phyloP scores from a whole-genome alignment of 1,140 invertebrate species.

The Nephila pilipes region DNA sequence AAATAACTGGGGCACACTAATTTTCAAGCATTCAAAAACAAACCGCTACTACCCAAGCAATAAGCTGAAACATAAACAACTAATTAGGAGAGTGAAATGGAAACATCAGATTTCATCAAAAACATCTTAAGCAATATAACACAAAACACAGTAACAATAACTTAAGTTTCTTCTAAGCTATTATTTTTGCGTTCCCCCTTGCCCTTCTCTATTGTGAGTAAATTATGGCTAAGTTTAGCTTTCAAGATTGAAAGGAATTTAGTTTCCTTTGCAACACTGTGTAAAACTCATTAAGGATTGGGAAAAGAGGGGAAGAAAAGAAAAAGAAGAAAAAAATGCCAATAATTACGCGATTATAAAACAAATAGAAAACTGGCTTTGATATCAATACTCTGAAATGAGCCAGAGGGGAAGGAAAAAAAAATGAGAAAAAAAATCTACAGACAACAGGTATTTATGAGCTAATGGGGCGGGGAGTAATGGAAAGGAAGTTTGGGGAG shows the following conservation, averaged over 20 bases:
- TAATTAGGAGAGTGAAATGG: no score
- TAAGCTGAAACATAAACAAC: no score
- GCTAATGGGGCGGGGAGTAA: neutral
- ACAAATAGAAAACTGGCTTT: conserved; percentile 51
- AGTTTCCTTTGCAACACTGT: neutral
- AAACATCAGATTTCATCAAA: no score
- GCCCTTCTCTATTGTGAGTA: neutral
- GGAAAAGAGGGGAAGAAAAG: neutral
- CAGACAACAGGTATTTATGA: conserved; percentile 20
- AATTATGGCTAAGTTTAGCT: neutral
- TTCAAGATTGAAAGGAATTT: neutral
- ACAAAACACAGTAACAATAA: neutral
- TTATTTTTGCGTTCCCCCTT: neutral
- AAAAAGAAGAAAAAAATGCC: neutral
- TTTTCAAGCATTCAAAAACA: no score
- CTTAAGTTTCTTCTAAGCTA: neutral
- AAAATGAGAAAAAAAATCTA: neutral
- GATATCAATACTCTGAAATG: neutral
- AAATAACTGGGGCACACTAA: no score
- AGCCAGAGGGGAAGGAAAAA: neutral
- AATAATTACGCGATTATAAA: conserved; percentile 62
- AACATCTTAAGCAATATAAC: neutral
- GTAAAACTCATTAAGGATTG: conserved; percentile 16
- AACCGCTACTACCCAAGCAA: no score
- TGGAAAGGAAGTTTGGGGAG: neutral